Percentiles rank a stretch among this genome's conserved stretches.
Evolutionary conservation across 1,140 invertebrate species (phyloP).

Genomic region (Heliothis virescens): DNA sequence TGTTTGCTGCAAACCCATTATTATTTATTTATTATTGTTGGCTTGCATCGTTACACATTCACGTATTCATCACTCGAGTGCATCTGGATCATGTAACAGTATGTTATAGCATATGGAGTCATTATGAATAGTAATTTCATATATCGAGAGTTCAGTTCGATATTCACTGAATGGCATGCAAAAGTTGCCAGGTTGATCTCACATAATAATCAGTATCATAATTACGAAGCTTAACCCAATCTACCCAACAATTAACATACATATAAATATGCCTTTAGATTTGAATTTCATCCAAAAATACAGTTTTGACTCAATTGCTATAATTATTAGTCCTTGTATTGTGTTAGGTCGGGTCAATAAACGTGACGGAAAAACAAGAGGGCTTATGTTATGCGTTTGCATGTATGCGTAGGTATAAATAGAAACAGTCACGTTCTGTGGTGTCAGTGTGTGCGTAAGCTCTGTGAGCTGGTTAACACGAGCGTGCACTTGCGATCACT

Average conservation of each 20-base stretch:
- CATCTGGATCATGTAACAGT: constrained; percentile 20
- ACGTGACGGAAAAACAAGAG: constrained; percentile 17
- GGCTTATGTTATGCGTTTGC: neutral
- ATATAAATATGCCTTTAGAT: neutral
- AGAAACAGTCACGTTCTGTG: constrained; percentile 1
- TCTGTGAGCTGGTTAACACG: neutral
- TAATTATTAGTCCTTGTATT: constrained; percentile 19
- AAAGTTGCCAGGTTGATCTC: neutral
- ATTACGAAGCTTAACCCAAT: neutral
- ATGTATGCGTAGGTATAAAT: constrained; percentile 24
- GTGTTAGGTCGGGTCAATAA: constrained; percentile 18
- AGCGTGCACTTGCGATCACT: too few species aligned
- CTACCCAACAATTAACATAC: neutral
- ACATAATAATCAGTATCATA: neutral
- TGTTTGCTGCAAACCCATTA: constrained; percentile 13
- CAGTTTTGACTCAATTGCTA: constrained; percentile 16
- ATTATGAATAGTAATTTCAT: constrained; percentile 8
- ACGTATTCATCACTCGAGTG: neutral
- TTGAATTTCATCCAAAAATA: neutral
- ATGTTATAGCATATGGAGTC: constrained; percentile 7
- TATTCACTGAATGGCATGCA: neutral
- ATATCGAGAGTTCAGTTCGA: neutral
- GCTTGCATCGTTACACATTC: constrained; percentile 3
- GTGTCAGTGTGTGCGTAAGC: neutral
- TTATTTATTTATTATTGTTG: constrained; percentile 28